A percentile compares a stretch with the other conserved stretches of the same genome.
phyloP scores from a whole-genome alignment of 2,113 vertebrate species.

The Ceratotherium simum region DNA sequence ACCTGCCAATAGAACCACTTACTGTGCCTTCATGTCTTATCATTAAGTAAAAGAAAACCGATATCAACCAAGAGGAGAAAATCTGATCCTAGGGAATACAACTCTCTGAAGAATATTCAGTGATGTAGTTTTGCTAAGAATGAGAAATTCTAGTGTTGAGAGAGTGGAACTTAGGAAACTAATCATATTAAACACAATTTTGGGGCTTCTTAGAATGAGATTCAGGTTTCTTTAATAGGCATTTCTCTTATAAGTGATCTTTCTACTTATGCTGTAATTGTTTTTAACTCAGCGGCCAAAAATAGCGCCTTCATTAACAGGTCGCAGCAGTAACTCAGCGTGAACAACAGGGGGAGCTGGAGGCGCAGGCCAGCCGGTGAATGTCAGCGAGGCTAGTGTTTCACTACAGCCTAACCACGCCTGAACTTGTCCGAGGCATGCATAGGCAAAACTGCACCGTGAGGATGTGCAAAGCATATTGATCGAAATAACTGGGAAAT shows the following conservation, averaged over 20 bases:
- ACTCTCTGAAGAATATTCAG: background rate
- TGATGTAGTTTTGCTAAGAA: background rate
- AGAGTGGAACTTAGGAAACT: background rate
- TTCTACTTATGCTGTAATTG: background rate
- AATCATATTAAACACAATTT: background rate
- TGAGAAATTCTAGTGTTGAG: background rate
- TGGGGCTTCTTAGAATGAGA: background rate
- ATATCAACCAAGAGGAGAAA: background rate
- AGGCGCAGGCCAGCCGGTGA: background rate
- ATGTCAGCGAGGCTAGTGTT: background rate
- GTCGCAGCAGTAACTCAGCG: background rate
- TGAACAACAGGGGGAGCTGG: constrained; percentile 68
- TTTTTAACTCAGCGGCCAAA: background rate
- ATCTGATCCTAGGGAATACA: background rate
- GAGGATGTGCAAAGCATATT: background rate
- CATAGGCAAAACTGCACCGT: background rate
- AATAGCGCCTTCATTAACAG: background rate
- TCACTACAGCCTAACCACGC: accelerated
- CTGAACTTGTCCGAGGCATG: accelerated
- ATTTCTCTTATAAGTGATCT: background rate
- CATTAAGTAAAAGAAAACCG: background rate
- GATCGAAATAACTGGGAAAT: background rate
- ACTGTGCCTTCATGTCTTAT: background rate
- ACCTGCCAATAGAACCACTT: background rate
- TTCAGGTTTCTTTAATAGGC: background rate